Evolutionary conservation across 2,888 invertebrate species (phyloP), one percentile per base, ranked within the genome.

Genomic region (Tenthredo mesomela): DNA sequence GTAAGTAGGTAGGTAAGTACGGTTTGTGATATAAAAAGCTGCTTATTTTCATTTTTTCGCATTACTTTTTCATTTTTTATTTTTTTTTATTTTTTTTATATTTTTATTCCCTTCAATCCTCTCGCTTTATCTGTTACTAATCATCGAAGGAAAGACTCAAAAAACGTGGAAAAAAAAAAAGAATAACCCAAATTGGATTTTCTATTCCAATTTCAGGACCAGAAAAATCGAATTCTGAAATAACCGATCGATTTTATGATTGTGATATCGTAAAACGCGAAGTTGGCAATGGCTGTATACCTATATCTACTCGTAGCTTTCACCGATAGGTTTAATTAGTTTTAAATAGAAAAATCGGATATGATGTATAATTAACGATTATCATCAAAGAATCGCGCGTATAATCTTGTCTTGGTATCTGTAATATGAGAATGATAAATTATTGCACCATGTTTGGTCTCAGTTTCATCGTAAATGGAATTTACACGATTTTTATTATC

Each of bases 1-100:
- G 77, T 77, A 77, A 29, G 77, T 50, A 77, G 50, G 29, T 54
- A 54, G 40, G 50, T 54, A 54, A 33, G 50, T 33, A 54, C 29
- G 54, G 29, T 33, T 33, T 77, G 77, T 29, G 50, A 33, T 54
- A 54, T 75, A 75, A 75, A 75, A 75, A 75, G 43, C 47, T 47
- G 6, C 50, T 50, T 75, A 25, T 61, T 25, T 61, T 61, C n/a
- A 21, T 3, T 25, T 25, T 61, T 25, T 12, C 47, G 47, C 15
- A 47, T 47, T 4, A 3, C 2, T 25, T 9, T 61, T 25, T 25
- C n/a, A 61, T 7, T 58, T 21, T 58, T 58, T 12, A 25, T 21
- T 25, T 25, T 21, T 10, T n/a, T n/a, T n/a, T n/a, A n/a, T n/a
- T n/a, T n/a, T n/a, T n/a, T n/a, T n/a, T n/a, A n/a, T n/a, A 25